Evolutionary conservation across 2,888 invertebrate genomes (phyloP).

Genomic region (Apotomis turbidana): DNA sequence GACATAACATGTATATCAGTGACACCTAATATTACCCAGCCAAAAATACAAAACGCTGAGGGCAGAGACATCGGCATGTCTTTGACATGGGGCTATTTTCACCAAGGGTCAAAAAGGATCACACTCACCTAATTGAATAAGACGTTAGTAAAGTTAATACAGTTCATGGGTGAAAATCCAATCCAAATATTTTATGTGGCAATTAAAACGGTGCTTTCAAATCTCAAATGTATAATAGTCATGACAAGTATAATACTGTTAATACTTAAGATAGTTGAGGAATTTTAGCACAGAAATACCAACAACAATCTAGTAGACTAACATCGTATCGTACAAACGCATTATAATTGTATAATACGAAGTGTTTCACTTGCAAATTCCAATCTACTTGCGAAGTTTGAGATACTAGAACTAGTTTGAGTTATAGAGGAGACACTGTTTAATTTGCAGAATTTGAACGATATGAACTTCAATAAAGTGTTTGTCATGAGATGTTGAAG

Average conservation of each 20-base stretch:
- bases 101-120: not conserved
- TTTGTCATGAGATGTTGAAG: too few species aligned
- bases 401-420: too few species aligned
- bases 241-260: not conserved
- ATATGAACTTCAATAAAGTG: not conserved
- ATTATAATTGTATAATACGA: slow-evolving; percentile 2
- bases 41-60: too few species aligned
- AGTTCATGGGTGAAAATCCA: not conserved
- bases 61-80: too few species aligned
- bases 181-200: not conserved
- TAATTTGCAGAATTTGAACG: not conserved
- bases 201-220: not conserved
- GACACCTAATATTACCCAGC: too few species aligned
- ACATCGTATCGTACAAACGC: not conserved
- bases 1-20: too few species aligned
- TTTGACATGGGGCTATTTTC: too few species aligned
- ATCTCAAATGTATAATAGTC: not conserved
- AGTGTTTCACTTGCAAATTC: slow-evolving; percentile 12
- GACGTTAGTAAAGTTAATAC: not conserved
- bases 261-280: not conserved
- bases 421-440: not conserved
- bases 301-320: not conserved
- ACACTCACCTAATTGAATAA: not conserved
- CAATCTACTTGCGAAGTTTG: slow-evolving; percentile 5
- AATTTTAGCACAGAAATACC: not conserved